These are phyloP conservation scores for Psittacula cyanocephala DNA, from an alignment of 2,113 vertebrate species.

Conservation along the genomic window DNA sequence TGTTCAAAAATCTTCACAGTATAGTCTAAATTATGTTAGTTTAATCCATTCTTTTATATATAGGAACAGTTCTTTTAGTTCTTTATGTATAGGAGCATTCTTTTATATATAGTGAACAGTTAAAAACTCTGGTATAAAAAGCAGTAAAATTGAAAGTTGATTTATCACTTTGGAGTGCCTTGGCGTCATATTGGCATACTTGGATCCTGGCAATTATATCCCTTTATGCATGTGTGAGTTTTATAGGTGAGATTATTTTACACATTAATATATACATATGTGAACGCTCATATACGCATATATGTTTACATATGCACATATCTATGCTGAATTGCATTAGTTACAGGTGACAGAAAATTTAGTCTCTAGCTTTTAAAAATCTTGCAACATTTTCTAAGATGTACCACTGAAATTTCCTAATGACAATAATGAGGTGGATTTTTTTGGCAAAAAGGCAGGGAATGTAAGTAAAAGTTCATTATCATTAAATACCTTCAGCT, in stretches of 20 bases:
- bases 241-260: not conserved
- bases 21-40: not conserved
- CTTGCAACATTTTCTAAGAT: not conserved
- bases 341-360: not conserved
- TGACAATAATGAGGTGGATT: rapidly evolving
- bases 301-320: not conserved
- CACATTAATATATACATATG: not conserved
- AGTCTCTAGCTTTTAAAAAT: not conserved
- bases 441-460: not conserved
- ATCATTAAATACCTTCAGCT: not conserved
- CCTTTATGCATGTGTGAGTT: not conserved
- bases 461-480: not conserved
- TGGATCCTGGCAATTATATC: not conserved
- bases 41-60: not conserved
- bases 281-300: rapidly evolving
- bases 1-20: not conserved
- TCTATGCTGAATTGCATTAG: not conserved
- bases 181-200: not conserved
- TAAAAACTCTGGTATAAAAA: not conserved
- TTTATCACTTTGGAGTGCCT: not conserved
- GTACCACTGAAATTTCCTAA: not conserved
- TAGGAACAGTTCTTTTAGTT: not conserved
- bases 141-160: not conserved
- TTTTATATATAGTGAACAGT: not conserved
- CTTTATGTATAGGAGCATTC: not conserved